Conservation (phyloP, 2,797 vertebrate genomes). For the Bradypodion ventrale region DNA sequence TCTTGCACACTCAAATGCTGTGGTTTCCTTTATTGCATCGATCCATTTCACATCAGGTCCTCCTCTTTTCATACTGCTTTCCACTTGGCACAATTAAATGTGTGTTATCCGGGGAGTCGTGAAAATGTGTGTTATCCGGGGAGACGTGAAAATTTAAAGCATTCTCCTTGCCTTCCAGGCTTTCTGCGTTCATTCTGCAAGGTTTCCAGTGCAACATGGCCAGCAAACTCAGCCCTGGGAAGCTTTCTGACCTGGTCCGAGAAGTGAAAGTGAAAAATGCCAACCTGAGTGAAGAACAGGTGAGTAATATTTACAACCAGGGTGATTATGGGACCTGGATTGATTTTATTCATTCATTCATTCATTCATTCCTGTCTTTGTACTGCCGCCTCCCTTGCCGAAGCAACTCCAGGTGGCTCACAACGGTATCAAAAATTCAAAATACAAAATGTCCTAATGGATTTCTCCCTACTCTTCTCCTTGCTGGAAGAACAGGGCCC, state of each 20-base stretch:
- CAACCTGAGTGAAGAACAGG: constrained; percentile 65
- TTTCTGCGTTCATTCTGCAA: constrained; percentile 25
- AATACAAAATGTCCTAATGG: too few relatives aligned
- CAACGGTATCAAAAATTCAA: too few relatives aligned
- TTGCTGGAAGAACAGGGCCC: background rate
- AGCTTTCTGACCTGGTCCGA: constrained; percentile 41
- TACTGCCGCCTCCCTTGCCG: too few relatives aligned
- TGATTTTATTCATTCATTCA: too few relatives aligned
- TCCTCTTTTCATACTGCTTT: too few relatives aligned
- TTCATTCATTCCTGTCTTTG: too few relatives aligned
- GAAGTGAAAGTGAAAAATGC: background rate
- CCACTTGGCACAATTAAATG: background rate
- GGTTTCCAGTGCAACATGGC: constrained; percentile 59
- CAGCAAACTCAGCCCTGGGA: constrained; percentile 21
- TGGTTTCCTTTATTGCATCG: too few relatives aligned
- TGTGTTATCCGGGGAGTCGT: accelerated
- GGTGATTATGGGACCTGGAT: background rate
- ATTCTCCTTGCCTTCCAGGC: background rate
- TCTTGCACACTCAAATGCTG: too few relatives aligned
- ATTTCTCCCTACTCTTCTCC: too few relatives aligned
- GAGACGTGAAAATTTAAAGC: accelerated
- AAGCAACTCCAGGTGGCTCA: too few relatives aligned
- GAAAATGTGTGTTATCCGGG: accelerated
- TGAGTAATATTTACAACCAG: constrained; percentile 24
- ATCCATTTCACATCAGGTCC: too few relatives aligned